Evolutionary conservation across 92 coral and sea anemone species (phyloP).

Genomic region (Plumapathes pennacea): DNA sequence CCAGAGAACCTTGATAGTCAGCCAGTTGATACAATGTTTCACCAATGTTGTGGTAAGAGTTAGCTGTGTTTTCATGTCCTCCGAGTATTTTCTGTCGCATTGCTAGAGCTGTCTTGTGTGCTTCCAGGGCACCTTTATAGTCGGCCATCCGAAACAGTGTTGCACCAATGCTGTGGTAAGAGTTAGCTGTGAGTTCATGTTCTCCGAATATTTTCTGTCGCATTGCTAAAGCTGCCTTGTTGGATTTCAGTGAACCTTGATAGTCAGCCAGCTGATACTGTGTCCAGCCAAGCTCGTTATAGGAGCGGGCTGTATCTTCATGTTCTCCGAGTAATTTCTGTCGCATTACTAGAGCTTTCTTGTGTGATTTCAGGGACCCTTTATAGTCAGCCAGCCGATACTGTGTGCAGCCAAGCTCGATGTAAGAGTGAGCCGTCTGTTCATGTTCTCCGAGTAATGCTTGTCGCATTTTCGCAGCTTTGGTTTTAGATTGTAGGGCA

Average conservation of each 20-base stretch:
- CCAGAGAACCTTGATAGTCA: slow-evolving; percentile 7
- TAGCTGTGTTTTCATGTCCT: slow-evolving; percentile 5
- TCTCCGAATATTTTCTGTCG: slow-evolving; percentile 1
- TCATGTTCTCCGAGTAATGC: neutral
- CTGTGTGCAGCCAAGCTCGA: neutral
- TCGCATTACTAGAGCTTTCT: slow-evolving; percentile 2
- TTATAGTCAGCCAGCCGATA: neutral
- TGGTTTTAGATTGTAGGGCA: neutral
- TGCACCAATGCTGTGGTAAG: neutral
- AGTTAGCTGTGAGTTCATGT: slow-evolving; percentile 12
- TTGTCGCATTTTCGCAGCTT: neutral
- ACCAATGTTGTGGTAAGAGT: neutral
- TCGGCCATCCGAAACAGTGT: neutral
- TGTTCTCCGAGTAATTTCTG: slow-evolving; percentile 16
- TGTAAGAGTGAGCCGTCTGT: slow-evolving; percentile 10
- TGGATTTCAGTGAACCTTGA: neutral
- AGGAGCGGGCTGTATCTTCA: neutral
- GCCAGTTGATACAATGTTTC: neutral
- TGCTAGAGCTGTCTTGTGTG: no score
- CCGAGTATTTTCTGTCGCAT: neutral
- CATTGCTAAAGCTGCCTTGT: neutral
- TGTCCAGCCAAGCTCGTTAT: neutral
- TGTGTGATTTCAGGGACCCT: slow-evolving; percentile 7
- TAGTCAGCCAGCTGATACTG: neutral
- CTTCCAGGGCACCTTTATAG: neutral